A percentile compares a stretch with the other conserved stretches of the same genome.
Evolutionary conservation across 2,888 invertebrate genomes (phyloP).

Genomic region (Caenorhabditis wallacei): DNA sequence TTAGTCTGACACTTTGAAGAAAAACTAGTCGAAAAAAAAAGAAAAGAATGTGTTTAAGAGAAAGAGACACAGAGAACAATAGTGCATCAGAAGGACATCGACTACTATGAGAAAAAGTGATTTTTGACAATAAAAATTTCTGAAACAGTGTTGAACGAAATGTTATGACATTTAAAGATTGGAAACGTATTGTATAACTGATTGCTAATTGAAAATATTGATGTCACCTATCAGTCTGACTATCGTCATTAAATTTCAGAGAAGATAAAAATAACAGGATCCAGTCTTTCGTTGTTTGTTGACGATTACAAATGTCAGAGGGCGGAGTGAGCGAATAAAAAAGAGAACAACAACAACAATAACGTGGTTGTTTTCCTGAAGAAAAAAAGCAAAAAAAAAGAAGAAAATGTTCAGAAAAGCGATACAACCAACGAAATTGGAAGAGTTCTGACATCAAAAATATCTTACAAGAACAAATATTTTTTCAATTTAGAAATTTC

Average conservation of each 20-base stretch:
- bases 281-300: constrained; percentile 15
- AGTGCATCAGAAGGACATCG: constrained; percentile 52
- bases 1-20: constrained; percentile 19
- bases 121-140: too few relatives aligned
- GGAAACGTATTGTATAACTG: too few relatives aligned
- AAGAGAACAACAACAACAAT: constrained; percentile 15
- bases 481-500: too few relatives aligned
- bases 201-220: too few relatives aligned
- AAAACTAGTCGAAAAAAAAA: constrained; percentile 32
- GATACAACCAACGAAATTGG: neutral
- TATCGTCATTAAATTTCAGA: constrained; percentile 13
- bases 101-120: neutral
- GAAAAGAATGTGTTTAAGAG: neutral
- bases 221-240: neutral
- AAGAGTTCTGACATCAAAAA: neutral
- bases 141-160: too few relatives aligned
- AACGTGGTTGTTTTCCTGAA: neutral
- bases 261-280: constrained; percentile 26
- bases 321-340: constrained; percentile 19
- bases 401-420: neutral
- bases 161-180: too few relatives aligned
- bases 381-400: neutral
- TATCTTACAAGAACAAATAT: neutral
- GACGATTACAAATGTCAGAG: constrained; percentile 5
- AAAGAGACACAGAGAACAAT: constrained; percentile 12